Percentiles rank a stretch among this genome's conserved stretches.
phyloP scores from a whole-genome alignment of 1,140 invertebrate species.

The Pogonus chalceus region DNA sequence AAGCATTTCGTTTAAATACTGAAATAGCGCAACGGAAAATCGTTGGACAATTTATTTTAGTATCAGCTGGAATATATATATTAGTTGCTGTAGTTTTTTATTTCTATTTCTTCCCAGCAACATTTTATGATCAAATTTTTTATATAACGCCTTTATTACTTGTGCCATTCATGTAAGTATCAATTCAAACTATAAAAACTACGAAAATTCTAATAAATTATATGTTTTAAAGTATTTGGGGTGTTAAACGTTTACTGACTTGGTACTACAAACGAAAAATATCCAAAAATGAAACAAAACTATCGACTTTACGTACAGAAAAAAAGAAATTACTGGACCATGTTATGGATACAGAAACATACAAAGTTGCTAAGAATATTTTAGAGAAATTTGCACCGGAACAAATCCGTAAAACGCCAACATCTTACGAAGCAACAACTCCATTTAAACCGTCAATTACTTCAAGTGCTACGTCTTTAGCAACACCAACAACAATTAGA shows the following conservation, averaged over 20 bases:
- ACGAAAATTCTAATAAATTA: conserved; percentile 15
- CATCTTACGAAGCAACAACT: conserved; percentile 24
- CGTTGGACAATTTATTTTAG: conserved; percentile 66
- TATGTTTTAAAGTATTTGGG: conserved; percentile 58
- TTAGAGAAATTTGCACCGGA: conserved; percentile 77
- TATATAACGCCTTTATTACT: conserved; percentile 63
- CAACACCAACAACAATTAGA: neutral
- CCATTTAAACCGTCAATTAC: conserved; percentile 29
- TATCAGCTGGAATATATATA: conserved; percentile 71
- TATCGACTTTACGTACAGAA: conserved; percentile 61
- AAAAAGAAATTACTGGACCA: conserved; percentile 88
- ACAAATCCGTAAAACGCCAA: conserved; percentile 38
- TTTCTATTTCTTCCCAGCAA: conserved; percentile 63
- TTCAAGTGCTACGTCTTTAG: neutral
- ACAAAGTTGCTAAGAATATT: conserved; percentile 90
- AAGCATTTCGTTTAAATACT: conserved; percentile 67
- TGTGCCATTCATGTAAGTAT: conserved; percentile 68
- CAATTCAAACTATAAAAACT: conserved; percentile 16
- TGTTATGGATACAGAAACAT: conserved; percentile 96
- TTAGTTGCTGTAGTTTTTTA: conserved; percentile 64
- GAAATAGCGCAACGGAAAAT: conserved; percentile 69
- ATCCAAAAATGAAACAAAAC: conserved; percentile 64
- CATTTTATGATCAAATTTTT: conserved; percentile 55
- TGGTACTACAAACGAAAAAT: conserved; percentile 84
- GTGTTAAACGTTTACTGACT: conserved; percentile 64